phyloP scores from a whole-genome alignment of 2,888 invertebrate species.

The Hydraecia micacea region DNA sequence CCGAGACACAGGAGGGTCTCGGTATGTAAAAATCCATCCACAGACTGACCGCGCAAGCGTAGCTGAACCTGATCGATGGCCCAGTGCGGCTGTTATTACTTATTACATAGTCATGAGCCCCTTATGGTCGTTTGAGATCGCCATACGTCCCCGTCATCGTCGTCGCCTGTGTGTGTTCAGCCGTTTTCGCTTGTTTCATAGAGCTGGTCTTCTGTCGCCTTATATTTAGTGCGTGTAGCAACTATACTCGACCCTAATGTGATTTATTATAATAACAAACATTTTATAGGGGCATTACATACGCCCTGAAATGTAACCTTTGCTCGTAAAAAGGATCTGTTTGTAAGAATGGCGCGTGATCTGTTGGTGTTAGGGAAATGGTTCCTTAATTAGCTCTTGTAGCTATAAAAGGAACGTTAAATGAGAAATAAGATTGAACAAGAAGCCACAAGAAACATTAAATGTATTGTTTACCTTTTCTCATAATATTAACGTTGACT shows the following conservation, averaged over 20 bases:
- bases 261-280: slow-evolving; percentile 82
- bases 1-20: neutral
- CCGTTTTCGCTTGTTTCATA: neutral
- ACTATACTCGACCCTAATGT: slow-evolving; percentile 74
- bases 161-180: neutral
- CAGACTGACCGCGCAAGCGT: neutral
- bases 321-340: slow-evolving; percentile 64
- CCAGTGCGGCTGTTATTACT: neutral
- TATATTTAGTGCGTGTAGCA: slow-evolving; percentile 19
- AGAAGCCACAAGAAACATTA: slow-evolving; percentile 43
- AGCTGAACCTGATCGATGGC: neutral
- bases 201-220: slow-evolving; percentile 10
- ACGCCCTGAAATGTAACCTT: slow-evolving; percentile 69
- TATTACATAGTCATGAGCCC: too few relatives aligned
- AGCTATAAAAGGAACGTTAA: slow-evolving; percentile 60
- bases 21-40: neutral
- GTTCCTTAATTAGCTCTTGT: slow-evolving; percentile 66
- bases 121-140: neutral
- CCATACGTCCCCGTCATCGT: too few relatives aligned
- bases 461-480: slow-evolving; percentile 23
- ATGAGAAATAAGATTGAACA: slow-evolving; percentile 48
- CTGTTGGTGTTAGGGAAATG: slow-evolving; percentile 63
- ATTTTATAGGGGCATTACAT: slow-evolving; percentile 80
- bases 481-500: slow-evolving; percentile 7
- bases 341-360: slow-evolving; percentile 59